Percentiles rank a stretch among this genome's conserved stretches.
phyloP scores from a whole-genome alignment of 1,140 invertebrate genomes.

The Drosophila kikkawai region DNA sequence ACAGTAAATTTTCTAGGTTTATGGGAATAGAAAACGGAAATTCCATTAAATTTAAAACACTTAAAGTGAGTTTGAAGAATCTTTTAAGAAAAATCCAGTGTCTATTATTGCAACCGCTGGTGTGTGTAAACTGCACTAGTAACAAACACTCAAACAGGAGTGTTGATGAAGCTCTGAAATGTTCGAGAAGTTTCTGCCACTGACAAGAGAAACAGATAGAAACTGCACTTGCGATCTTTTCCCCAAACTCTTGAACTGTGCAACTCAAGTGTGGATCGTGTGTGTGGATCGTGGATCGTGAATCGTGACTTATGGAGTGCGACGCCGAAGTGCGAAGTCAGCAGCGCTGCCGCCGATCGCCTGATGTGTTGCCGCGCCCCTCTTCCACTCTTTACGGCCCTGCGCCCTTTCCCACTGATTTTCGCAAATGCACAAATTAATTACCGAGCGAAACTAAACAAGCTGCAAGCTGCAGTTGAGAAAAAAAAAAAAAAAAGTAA shows the following conservation, averaged over 20 bases:
- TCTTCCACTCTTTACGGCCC: slow-evolving; percentile 3
- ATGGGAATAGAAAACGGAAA: background rate
- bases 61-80: background rate
- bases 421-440: slow-evolving; percentile 50
- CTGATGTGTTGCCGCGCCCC: slow-evolving; percentile 61
- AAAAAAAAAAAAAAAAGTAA: slow-evolving; percentile 15
- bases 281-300: slow-evolving; percentile 1
- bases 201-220: slow-evolving; percentile 42
- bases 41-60: too few species aligned
- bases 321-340: slow-evolving; percentile 45
- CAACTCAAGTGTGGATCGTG: slow-evolving; percentile 25
- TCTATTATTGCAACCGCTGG: background rate
- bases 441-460: slow-evolving; percentile 41
- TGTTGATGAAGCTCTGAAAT: slow-evolving; percentile 17
- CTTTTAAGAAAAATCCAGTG: background rate
- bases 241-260: slow-evolving; percentile 41
- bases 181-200: slow-evolving; percentile 32
- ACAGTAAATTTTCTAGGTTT: background rate
- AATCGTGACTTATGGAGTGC: slow-evolving; percentile 21
- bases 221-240: slow-evolving; percentile 40
- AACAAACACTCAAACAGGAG: slow-evolving; percentile 18
- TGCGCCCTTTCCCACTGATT: slow-evolving; percentile 28
- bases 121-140: slow-evolving; percentile 7
- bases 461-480: slow-evolving; percentile 31
- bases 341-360: slow-evolving; percentile 61